phyloP scores from a whole-genome alignment of 1,140 invertebrate species.

The Drosophila ohnishii region DNA sequence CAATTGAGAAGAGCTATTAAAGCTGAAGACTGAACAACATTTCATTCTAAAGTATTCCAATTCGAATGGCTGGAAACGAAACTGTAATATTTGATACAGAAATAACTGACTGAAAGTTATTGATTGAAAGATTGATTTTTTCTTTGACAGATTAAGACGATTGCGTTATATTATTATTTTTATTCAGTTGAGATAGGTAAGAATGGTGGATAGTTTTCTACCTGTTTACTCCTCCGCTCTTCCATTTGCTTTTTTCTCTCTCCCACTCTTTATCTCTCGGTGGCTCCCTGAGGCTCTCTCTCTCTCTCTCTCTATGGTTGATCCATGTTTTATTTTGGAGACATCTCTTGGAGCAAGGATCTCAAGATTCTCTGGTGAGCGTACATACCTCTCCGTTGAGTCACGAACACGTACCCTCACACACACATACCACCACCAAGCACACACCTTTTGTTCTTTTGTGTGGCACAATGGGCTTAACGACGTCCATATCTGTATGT shows the following conservation, averaged over 20 bases:
- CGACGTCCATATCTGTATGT: slow-evolving; percentile 25
- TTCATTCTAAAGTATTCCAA: neutral
- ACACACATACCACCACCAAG: neutral
- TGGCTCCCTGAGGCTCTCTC: neutral
- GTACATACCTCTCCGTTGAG: slow-evolving; percentile 60
- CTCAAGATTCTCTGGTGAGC: slow-evolving; percentile 19
- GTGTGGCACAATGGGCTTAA: slow-evolving; percentile 69
- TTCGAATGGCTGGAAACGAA: too few relatives aligned
- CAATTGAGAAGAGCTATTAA: slow-evolving; percentile 13
- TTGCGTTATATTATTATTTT: slow-evolving; percentile 20
- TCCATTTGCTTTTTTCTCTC: neutral
- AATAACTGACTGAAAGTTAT: neutral
- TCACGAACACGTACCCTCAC: slow-evolving; percentile 49
- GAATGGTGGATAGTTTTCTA: slow-evolving; percentile 41
- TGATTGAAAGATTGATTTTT: neutral
- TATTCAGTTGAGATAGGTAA: slow-evolving; percentile 2
- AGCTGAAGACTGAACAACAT: neutral
- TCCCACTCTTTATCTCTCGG: slow-evolving; percentile 1
- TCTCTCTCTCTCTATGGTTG: neutral
- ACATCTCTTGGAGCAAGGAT: slow-evolving; percentile 45
- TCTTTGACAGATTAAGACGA: slow-evolving; percentile 4
- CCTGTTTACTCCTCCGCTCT: slow-evolving; percentile 36
- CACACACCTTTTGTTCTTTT: slow-evolving; percentile 69
- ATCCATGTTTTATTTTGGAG: slow-evolving; percentile 19
- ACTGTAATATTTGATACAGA: neutral